Conservation (phyloP, 2,888 invertebrate species). For the Mongoloraphidia duomilia region DNA sequence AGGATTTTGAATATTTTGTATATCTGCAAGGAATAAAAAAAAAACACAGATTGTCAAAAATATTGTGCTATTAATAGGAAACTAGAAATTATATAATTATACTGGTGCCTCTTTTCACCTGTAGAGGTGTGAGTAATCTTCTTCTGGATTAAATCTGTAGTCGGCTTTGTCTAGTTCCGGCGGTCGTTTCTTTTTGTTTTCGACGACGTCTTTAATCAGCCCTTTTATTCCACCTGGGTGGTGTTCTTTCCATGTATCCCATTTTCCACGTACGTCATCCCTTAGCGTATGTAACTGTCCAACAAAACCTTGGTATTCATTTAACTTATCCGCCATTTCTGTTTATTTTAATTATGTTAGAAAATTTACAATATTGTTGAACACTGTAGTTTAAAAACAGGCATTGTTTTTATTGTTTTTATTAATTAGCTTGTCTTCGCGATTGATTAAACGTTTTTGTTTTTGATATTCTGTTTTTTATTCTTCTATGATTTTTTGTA, state of each 20-base stretch:
- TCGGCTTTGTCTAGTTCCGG: constrained; percentile 24
- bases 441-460: constrained; percentile 6
- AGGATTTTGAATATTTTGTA: too few relatives aligned
- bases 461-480: too few relatives aligned
- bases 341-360: constrained; percentile 4
- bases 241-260: constrained; percentile 45
- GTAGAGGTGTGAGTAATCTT: constrained; percentile 51
- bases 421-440: neutral
- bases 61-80: too few relatives aligned
- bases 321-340: constrained; percentile 59
- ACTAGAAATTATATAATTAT: too few relatives aligned
- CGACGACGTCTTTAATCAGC: constrained; percentile 28
- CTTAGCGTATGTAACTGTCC: constrained; percentile 55
- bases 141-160: constrained; percentile 24
- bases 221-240: constrained; percentile 39
- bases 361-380: constrained; percentile 3
- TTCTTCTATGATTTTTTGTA: too few relatives aligned
- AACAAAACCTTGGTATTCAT: constrained; percentile 62
- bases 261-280: constrained; percentile 48
- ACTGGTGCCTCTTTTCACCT: constrained; percentile 31
- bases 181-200: constrained; percentile 16
- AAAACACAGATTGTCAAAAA: too few relatives aligned
- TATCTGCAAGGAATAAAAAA: too few relatives aligned
- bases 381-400: neutral
- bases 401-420: neutral